These are phyloP conservation scores for Dipodomys merriami DNA, from an alignment of 2,113 vertebrate genomes.

Conservation along the genomic window DNA sequence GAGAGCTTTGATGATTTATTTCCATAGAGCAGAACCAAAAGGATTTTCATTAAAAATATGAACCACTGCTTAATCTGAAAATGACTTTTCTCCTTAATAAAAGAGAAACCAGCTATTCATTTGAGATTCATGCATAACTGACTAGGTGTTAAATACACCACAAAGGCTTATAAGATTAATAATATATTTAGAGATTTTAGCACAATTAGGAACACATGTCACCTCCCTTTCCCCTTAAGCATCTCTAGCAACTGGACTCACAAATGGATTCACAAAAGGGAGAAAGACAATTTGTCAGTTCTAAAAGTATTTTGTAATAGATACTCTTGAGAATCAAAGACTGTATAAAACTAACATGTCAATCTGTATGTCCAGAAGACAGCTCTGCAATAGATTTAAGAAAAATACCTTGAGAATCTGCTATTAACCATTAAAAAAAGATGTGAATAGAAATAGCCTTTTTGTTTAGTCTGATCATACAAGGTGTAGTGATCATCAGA, in stretches of 20 bases:
- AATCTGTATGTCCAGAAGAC: conserved; percentile 58
- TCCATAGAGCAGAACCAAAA: conserved; percentile 64
- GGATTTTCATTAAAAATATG: conserved; percentile 62
- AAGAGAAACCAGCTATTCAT: conserved; percentile 48
- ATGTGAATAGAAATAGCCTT: background rate
- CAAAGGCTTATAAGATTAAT: conserved; percentile 58
- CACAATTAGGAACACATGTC: conserved; percentile 28
- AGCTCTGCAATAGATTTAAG: conserved; percentile 55
- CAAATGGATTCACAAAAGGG: conserved; percentile 6
- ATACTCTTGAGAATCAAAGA: conserved; percentile 48
- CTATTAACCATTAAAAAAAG: conserved; percentile 39
- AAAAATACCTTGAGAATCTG: conserved; percentile 35
- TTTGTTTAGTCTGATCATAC: conserved; percentile 63
- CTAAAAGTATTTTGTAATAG: conserved; percentile 24
- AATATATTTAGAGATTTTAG: conserved; percentile 58
- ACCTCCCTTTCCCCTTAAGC: background rate
- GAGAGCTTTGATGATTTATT: conserved; percentile 72
- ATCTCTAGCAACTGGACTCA: background rate
- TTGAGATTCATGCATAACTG: conserved; percentile 48
- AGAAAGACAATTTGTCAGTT: conserved; percentile 23
- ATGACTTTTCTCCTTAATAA: conserved; percentile 61
- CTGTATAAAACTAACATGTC: conserved; percentile 45
- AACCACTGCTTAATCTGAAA: conserved; percentile 66
- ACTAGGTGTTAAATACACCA: conserved; percentile 49
- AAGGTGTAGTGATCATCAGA: conserved; percentile 62